Base-by-base conservation (phyloP, 2,888 invertebrate species). In the Octodonta nipae region DNA sequence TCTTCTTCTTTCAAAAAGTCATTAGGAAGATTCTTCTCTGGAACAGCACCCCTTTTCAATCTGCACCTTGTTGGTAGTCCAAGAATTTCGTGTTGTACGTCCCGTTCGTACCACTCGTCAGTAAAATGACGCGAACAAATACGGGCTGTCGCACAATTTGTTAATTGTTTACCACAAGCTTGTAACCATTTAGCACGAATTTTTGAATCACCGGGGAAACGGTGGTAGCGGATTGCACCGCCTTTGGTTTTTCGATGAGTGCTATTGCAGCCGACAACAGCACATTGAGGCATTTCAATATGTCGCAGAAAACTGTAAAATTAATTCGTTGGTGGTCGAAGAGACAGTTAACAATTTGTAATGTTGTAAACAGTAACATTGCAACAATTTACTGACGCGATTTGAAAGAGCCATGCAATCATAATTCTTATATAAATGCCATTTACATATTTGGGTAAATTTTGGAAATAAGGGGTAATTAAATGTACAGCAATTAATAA, bases 271-370 rank as follows among this genome's bases (percentile, higher is more conserved):
- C 65, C 66, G 43, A 64, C 60, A 33, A 71, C 66, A 38, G 70
- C 70, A 56, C 70, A 70, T 62, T 71, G 70, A 51, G 70, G 70
- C 70, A 70, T 70, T 33, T 41, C 35, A 4, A n/a, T n/a, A n/a
- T n/a, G n/a, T n/a, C n/a, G n/a, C n/a, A n/a, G n/a, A n/a, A n/a
- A n/a, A n/a, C n/a, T n/a, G n/a, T n/a, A n/a, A n/a, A n/a, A n/a
- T n/a, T n/a, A n/a, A n/a, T n/a, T n/a, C n/a, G n/a, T n/a, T n/a
- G n/a, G n/a, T n/a, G n/a, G n/a, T n/a, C n/a, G n/a, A n/a, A n/a
- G n/a, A n/a, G n/a, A n/a, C n/a, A n/a, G n/a, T n/a, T n/a, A n/a
- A n/a, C n/a, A n/a, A n/a, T n/a, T n/a, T n/a, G n/a, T n/a, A n/a
- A n/a, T n/a, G n/a, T n/a, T n/a, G n/a, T n/a, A n/a, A n/a, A n/a